These are phyloP conservation scores for Meiosimyza platycephala DNA, from an alignment of 2,888 invertebrate species.

Conservation along the genomic window DNA sequence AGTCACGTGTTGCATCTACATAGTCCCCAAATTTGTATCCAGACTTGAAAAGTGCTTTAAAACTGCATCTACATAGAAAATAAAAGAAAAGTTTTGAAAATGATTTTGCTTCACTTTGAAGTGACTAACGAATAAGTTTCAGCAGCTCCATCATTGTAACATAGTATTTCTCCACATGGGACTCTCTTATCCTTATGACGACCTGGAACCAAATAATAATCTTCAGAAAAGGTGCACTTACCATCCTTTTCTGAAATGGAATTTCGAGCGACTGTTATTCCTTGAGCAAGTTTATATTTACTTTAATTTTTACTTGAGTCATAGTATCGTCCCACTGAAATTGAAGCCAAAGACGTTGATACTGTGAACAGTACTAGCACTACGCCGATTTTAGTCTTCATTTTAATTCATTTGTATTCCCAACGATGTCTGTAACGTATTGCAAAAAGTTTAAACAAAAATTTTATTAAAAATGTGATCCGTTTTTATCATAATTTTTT, in stretches of 20 bases:
- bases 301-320: neutral
- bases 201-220: neutral
- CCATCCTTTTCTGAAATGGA: conserved; percentile 7
- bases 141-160: neutral
- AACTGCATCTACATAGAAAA: neutral
- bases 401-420: neutral
- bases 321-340: neutral
- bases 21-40: neutral
- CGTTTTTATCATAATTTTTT: too few species aligned
- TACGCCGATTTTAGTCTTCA: neutral
- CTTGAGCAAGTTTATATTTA: neutral
- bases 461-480: too few species aligned
- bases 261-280: conserved; percentile 12
- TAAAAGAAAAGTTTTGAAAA: too few species aligned
- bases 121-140: neutral
- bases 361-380: neutral
- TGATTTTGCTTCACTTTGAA: too few species aligned
- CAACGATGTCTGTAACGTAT: too few species aligned
- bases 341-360: neutral
- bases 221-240: neutral
- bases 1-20: neutral
- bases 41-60: neutral
- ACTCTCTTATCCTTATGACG: neutral
- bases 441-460: too few species aligned
- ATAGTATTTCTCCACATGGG: neutral